A percentile compares a stretch with the other conserved stretches of the same genome.
These are phyloP conservation scores for Aricia agestis DNA, from an alignment of 1,140 invertebrate genomes.

Conservation along the genomic window DNA sequence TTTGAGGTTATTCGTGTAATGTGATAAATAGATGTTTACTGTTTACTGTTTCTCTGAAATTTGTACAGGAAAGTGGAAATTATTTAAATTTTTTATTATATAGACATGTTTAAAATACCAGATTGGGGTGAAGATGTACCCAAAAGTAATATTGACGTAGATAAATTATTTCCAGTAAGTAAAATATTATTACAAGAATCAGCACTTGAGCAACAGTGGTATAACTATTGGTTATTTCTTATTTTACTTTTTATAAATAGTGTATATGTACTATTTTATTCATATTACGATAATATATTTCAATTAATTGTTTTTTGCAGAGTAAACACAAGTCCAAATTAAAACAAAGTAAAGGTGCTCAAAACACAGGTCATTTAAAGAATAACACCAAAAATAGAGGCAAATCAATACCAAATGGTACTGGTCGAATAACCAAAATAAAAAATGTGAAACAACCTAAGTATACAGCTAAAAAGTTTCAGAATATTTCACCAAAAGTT, in stretches of 20 bases:
- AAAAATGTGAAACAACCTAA: conserved; percentile 15
- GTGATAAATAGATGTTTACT: too few species aligned
- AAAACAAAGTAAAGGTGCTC: conserved; percentile 22
- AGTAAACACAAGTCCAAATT: conserved; percentile 1
- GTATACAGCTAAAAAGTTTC: conserved; percentile 14
- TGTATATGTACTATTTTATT: neutral
- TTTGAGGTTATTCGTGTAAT: too few species aligned
- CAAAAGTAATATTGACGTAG: conserved; percentile 32
- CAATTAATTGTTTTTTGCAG: conserved; percentile 6
- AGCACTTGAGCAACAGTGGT: too few species aligned
- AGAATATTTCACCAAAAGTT: conserved; percentile 9
- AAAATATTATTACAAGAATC: neutral
- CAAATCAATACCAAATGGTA: conserved; percentile 19
- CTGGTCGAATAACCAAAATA: conserved; percentile 12
- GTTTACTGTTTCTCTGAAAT: too few species aligned
- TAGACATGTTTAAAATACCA: conserved; percentile 56
- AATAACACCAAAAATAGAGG: conserved; percentile 2
- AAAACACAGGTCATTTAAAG: conserved; percentile 9
- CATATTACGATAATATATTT: neutral
- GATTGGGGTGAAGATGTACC: conserved; percentile 58
- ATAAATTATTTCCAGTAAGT: conserved; percentile 36
- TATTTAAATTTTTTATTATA: neutral
- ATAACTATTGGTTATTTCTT: too few species aligned
- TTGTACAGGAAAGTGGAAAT: neutral
- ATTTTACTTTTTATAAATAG: neutral